Base-by-base conservation (phyloP, 2,888 invertebrate genomes). In the Drosophila kuntzei region DNA sequence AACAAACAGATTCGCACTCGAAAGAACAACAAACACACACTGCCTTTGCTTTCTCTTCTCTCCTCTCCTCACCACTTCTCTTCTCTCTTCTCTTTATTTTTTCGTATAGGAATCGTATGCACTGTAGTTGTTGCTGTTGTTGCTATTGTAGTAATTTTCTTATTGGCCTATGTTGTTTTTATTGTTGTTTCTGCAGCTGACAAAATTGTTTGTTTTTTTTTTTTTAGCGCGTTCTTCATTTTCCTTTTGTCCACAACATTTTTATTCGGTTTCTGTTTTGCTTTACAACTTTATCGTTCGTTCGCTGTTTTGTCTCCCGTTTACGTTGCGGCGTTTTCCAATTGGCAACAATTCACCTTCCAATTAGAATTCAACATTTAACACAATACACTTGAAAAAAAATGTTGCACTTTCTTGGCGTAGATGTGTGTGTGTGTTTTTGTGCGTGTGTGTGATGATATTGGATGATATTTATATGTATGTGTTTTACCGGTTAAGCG, bases 81-180 rank as follows among this genome's bases (percentile, higher is more conserved):
- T 27, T 27, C 27, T 27, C 27, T 8, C 27, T 27, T 27, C 27
- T 8, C 27, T 27, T 27, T 27, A 27, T 44, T n/a, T n/a, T 51
- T 62, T 64, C 61, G 43, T 41, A 44, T 84, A 75, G 85, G 75
- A 84, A 87, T 80, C 74, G 77, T 70, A 49, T 49, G 76, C 62
- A 71, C 63, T 65, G 44, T 20, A 53, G 65, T 55, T 60, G 60
- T 47, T 72, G 64, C 37, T 71, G 50, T 46, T 75, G 51, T 47
- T 63, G 46, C 32, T 65, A 8, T 53, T 58, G 20, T 37, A 43
- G 47, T 22, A 20, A 65, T 62, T 79, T 62, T 79, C 60, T 70
- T 47, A 70, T 79, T 75, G 50, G 61, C 64, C 50, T 62, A 71
- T 47, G 25, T 36, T 58, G 32, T 16, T 50, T 47, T 41, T 65